Evolutionary conservation across 2,888 invertebrate species (phyloP).

Genomic region (Hymenopus coronatus): DNA sequence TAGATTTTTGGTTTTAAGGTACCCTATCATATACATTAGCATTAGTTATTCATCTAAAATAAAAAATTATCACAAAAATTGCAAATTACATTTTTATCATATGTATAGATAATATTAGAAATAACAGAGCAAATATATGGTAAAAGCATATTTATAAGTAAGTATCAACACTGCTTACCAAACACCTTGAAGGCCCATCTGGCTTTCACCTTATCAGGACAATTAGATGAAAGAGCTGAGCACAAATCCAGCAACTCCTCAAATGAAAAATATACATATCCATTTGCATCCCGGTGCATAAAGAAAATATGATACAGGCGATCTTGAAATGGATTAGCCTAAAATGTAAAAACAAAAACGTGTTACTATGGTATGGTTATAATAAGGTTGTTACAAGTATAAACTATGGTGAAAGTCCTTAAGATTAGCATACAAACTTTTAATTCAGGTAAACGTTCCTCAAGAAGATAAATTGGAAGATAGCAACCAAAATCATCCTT

Average conservation of each 20-base stretch:
- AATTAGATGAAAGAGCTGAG: slow-evolving; percentile 4
- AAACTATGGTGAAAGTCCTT: neutral
- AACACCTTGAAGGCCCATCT: slow-evolving; percentile 8
- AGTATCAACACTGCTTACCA: neutral
- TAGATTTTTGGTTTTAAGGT: no score
- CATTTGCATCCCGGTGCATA: slow-evolving; percentile 47
- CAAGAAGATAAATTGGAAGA: neutral
- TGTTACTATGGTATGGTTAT: neutral
- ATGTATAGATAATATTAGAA: no score
- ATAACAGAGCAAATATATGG: no score
- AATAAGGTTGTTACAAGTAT: neutral
- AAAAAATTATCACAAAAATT: no score
- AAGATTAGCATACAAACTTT: neutral
- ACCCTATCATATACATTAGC: no score
- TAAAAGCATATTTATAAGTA: neutral
- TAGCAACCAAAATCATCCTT: neutral
- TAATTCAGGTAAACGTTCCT: neutral
- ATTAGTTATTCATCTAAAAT: no score
- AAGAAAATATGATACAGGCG: slow-evolving; percentile 59
- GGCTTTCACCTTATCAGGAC: slow-evolving; percentile 8
- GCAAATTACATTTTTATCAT: no score
- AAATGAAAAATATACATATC: slow-evolving; percentile 65
- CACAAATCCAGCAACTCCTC: slow-evolving; percentile 50
- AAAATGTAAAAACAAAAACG: neutral
- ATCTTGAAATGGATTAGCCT: slow-evolving; percentile 7